Conservation (phyloP, 2,113 vertebrate genomes). For the Uria lomvia region DNA sequence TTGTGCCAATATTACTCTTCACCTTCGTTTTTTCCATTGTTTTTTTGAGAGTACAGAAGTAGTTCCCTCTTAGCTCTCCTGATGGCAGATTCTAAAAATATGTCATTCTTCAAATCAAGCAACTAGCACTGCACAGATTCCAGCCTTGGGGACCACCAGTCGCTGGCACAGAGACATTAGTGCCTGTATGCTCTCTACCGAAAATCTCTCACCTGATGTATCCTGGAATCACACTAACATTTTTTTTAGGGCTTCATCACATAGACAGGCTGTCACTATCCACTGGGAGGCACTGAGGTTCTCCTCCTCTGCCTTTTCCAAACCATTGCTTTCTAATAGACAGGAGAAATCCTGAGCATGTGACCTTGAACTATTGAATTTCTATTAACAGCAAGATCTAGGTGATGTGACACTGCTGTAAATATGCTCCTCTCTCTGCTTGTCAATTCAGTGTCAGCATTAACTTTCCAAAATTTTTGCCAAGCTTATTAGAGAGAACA, state of each 20-base stretch:
- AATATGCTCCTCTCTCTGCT: not conserved
- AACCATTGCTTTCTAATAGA: not conserved
- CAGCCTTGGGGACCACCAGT: not conserved
- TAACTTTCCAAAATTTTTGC: not conserved
- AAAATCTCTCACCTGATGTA: not conserved
- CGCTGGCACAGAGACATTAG: not conserved
- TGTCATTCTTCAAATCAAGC: not conserved
- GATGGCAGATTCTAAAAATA: not conserved
- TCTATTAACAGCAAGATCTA: not conserved
- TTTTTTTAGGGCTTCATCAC: not conserved
- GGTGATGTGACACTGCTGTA: not conserved
- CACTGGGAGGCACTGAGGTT: slow-evolving; percentile 1
- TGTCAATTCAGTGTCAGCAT: not conserved
- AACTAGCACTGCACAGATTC: not conserved
- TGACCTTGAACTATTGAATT: not conserved
- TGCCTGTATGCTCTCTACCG: not conserved
- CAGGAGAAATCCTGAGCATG: not conserved
- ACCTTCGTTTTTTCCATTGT: not conserved
- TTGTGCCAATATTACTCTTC: not conserved
- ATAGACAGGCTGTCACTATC: not conserved
- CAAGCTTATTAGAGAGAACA: not conserved
- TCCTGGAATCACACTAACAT: not conserved
- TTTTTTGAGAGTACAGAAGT: not conserved
- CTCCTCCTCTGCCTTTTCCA: not conserved
- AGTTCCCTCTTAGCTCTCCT: not conserved